Evolutionary conservation across 2,113 vertebrate species (phyloP).

Genomic region (Dolichallabes microphthalmus): DNA sequence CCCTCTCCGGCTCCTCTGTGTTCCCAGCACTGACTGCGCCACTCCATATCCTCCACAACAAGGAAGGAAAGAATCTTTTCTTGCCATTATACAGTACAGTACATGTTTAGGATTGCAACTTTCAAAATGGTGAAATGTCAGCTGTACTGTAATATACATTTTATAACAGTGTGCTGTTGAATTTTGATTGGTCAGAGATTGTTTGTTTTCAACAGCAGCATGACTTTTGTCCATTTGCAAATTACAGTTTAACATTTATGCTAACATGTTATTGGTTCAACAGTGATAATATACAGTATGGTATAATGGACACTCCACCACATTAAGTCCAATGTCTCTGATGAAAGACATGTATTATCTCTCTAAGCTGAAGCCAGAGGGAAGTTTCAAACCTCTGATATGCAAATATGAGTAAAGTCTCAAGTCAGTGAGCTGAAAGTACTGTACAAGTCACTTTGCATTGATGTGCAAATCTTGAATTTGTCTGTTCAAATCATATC

Average conservation of each 20-base stretch:
- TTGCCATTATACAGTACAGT: too few relatives aligned
- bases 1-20: too few relatives aligned
- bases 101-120: too few relatives aligned
- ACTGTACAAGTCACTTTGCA: too few relatives aligned
- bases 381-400: not conserved
- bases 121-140: not conserved
- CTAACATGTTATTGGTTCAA: not conserved
- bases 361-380: not conserved
- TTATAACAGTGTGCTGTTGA: not conserved
- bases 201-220: not conserved
- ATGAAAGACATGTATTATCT: not conserved
- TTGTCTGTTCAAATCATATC: too few relatives aligned
- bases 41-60: too few relatives aligned
- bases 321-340: not conserved
- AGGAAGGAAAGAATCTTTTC: too few relatives aligned
- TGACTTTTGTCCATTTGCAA: not conserved
- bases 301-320: not conserved
- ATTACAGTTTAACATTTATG: not conserved
- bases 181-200: not conserved
- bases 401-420: not conserved
- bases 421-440: not conserved
- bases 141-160: not conserved
- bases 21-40: too few relatives aligned
- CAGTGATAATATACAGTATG: not conserved
- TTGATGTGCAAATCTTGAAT: too few relatives aligned